Percentiles rank a stretch among this genome's conserved stretches.
Evolutionary conservation across 2,113 vertebrate genomes (phyloP).

Genomic region (Perccottus glenii): DNA sequence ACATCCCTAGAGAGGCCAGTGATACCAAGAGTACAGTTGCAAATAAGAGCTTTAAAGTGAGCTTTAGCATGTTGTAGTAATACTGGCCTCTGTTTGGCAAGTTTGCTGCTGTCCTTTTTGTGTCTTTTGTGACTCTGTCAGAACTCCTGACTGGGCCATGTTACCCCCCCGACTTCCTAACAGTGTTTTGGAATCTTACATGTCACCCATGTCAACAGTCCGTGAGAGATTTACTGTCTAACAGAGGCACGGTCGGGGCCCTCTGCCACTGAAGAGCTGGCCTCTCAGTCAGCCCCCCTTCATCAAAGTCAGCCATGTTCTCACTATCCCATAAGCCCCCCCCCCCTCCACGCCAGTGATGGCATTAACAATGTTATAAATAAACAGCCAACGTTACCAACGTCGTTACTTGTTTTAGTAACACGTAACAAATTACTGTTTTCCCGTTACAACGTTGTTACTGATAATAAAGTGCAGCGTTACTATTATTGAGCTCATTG

Average conservation of each 20-base stretch:
- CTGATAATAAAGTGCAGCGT: too few species aligned
- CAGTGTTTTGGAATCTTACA: slow-evolving; percentile 68
- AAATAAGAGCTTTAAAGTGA: not conserved
- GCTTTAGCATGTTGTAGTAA: not conserved
- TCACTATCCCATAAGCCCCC: slow-evolving; percentile 11
- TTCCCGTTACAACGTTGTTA: too few species aligned
- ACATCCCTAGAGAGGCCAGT: slow-evolving; percentile 10
- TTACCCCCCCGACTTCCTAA: slow-evolving; percentile 51
- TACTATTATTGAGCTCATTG: too few species aligned
- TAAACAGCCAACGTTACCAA: too few species aligned
- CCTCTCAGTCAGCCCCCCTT: slow-evolving; percentile 27
- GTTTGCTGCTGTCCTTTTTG: too few species aligned
- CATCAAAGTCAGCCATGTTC: slow-evolving; percentile 19
- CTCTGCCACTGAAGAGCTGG: slow-evolving; percentile 35
- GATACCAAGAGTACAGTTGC: slow-evolving; percentile 4
- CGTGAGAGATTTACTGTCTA: slow-evolving; percentile 66
- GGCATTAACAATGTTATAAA: too few species aligned
- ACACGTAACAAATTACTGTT: too few species aligned
- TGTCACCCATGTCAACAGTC: slow-evolving; percentile 74
- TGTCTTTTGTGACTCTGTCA: too few species aligned
- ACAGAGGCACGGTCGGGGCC: slow-evolving; percentile 55
- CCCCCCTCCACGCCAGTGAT: slow-evolving; percentile 2
- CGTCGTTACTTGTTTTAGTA: too few species aligned
- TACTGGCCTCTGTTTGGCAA: too few species aligned
- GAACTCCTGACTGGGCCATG: slow-evolving; percentile 20